Evolutionary conservation across 2,113 vertebrate genomes (phyloP).

Genomic region (Brachirus orientalis): DNA sequence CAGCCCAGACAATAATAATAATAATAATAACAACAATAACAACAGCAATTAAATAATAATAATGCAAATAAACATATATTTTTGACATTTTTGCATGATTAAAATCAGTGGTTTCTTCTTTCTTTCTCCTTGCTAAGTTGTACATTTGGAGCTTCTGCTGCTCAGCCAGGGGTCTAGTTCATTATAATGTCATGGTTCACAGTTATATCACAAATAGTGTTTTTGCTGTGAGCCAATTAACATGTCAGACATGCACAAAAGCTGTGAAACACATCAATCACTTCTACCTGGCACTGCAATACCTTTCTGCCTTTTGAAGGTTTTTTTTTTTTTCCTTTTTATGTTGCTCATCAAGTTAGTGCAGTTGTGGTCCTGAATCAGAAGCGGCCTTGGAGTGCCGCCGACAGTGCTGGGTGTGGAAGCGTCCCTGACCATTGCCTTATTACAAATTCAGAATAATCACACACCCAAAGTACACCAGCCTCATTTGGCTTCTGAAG

Average conservation of each 20-base stretch:
- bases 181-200: slow-evolving; percentile 1
- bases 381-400: slow-evolving; percentile 24
- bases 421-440: slow-evolving; percentile 27
- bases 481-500: slow-evolving; percentile 36
- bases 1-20: too few species aligned
- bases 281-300: slow-evolving; percentile 9
- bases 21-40: too few species aligned
- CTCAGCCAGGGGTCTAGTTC: slow-evolving; percentile 23
- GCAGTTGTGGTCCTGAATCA: slow-evolving; percentile 41
- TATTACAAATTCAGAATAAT: slow-evolving; percentile 42
- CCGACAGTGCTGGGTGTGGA: not conserved
- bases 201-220: not conserved
- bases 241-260: slow-evolving; percentile 30
- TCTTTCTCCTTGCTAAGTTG: not conserved
- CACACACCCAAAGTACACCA: slow-evolving; percentile 6
- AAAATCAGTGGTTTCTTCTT: slow-evolving; percentile 18
- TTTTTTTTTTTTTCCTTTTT: not conserved
- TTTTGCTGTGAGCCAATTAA: slow-evolving; percentile 36
- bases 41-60: too few species aligned
- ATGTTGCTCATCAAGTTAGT: slow-evolving; percentile 8
- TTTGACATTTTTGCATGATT: slow-evolving; percentile 37
- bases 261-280: slow-evolving; percentile 19
- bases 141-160: slow-evolving; percentile 17
- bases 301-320: slow-evolving; percentile 27
- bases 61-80: too few species aligned